phyloP scores from a whole-genome alignment of 2,888 invertebrate species.

The Abscondita cerata region DNA sequence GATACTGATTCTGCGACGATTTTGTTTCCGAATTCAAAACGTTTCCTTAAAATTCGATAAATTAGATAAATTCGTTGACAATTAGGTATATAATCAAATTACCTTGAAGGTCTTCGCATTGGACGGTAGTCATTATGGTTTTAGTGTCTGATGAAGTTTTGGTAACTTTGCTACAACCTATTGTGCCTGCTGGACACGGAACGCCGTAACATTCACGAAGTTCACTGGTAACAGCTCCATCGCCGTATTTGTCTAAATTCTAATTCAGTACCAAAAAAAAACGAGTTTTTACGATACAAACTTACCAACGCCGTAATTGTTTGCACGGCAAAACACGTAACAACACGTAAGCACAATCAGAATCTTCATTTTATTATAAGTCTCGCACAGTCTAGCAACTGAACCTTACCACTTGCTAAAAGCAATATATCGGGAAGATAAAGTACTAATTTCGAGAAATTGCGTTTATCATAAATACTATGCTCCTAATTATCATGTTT shows the following conservation, averaged over 20 bases:
- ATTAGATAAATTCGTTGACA: not conserved
- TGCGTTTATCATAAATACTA: not conserved
- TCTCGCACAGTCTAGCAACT: not conserved
- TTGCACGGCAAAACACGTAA: not conserved
- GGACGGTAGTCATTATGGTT: constrained; percentile 24
- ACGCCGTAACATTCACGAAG: constrained; percentile 30
- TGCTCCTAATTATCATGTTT: too few relatives aligned
- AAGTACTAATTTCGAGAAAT: constrained; percentile 4
- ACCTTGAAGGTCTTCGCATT: constrained; percentile 37
- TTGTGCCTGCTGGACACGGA: constrained; percentile 33
- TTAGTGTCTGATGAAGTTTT: constrained; percentile 36
- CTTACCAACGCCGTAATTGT: not conserved
- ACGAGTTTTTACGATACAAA: not conserved
- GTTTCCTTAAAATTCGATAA: constrained; percentile 16
- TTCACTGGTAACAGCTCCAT: not conserved
- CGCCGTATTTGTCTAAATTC: not conserved
- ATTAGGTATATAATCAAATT: not conserved
- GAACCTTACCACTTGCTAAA: not conserved
- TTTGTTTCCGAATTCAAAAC: constrained; percentile 17
- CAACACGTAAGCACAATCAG: not conserved
- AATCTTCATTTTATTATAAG: not conserved
- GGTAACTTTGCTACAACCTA: constrained; percentile 34
- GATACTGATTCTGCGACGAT: constrained; percentile 10
- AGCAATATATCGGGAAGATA: not conserved
- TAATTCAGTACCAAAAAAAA: not conserved